phyloP scores from a whole-genome alignment of 2,113 vertebrate genomes.

The Nothobranchius furzeri region DNA sequence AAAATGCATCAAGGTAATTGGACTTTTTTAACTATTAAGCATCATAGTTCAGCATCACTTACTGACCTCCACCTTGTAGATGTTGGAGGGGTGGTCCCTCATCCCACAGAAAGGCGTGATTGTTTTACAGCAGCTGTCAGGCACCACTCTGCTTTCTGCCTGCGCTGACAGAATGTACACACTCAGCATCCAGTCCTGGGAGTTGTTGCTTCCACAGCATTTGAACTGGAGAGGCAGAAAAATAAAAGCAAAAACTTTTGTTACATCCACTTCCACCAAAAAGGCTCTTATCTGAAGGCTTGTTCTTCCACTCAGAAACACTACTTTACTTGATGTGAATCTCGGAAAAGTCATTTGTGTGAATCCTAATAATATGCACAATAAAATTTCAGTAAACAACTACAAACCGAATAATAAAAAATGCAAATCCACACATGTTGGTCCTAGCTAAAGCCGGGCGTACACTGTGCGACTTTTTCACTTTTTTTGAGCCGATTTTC shows the following conservation, averaged over 20 bases:
- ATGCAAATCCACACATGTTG: not conserved
- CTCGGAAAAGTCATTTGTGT: not conserved
- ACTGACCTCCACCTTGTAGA: slow-evolving; percentile 88
- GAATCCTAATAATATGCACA: not conserved
- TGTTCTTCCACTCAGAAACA: no score
- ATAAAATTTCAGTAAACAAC: no score
- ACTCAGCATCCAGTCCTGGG: slow-evolving; percentile 81
- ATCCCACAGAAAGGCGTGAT: slow-evolving; percentile 78
- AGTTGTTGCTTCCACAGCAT: slow-evolving; percentile 88
- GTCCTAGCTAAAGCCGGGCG: not conserved
- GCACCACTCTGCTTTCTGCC: slow-evolving; percentile 75
- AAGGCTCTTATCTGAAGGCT: not conserved
- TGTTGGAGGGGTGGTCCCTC: slow-evolving; percentile 87
- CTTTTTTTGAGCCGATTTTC: no score
- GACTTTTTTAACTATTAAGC: no score
- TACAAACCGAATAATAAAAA: no score
- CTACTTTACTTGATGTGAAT: no score
- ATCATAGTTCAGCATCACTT: not conserved
- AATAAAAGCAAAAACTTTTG: not conserved
- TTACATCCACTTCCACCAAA: not conserved
- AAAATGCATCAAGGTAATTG: no score
- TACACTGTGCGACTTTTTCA: no score
- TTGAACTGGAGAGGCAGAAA: slow-evolving; percentile 77
- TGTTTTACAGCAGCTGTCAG: slow-evolving; percentile 90
- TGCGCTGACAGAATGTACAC: slow-evolving; percentile 69